Evolutionary conservation across 2,888 invertebrate genomes (phyloP).

Genomic region (Cynaeus angustus): DNA sequence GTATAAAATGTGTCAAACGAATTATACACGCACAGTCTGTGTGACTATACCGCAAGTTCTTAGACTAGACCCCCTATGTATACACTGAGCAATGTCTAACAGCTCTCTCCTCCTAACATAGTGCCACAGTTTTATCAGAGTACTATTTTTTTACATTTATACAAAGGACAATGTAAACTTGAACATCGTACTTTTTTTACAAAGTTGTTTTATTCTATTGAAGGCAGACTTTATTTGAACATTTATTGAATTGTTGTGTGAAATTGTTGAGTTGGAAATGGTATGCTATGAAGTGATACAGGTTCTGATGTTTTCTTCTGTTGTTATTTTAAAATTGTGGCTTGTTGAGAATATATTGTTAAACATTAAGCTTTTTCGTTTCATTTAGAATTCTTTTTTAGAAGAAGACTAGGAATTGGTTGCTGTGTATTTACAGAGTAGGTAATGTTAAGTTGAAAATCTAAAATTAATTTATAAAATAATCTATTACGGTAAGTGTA

Average conservation of each 20-base stretch:
- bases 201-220: constrained; percentile 4
- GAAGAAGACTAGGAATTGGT: no score
- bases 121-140: constrained; percentile 42
- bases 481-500: no score
- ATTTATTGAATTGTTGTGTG: constrained; percentile 6
- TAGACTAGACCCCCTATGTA: constrained; percentile 10
- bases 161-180: constrained; percentile 30
- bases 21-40: constrained; percentile 1
- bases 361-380: constrained; percentile 1
- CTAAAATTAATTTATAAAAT: no score
- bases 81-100: constrained; percentile 10
- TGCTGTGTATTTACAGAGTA: no score
- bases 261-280: constrained; percentile 11
- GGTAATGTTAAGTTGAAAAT: no score
- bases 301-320: not conserved
- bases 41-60: constrained; percentile 4
- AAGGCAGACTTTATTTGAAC: not conserved
- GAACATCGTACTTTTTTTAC: constrained; percentile 5
- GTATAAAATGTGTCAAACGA: constrained; percentile 21
- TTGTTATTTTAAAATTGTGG: constrained; percentile 45
- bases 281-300: constrained; percentile 7
- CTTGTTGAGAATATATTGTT: constrained; percentile 50
- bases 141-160: constrained; percentile 49
- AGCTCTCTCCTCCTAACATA: constrained; percentile 34
- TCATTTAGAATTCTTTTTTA: no score